These are phyloP conservation scores for Oligia strigilis DNA, from an alignment of 2,888 invertebrate species.

Conservation along the genomic window DNA sequence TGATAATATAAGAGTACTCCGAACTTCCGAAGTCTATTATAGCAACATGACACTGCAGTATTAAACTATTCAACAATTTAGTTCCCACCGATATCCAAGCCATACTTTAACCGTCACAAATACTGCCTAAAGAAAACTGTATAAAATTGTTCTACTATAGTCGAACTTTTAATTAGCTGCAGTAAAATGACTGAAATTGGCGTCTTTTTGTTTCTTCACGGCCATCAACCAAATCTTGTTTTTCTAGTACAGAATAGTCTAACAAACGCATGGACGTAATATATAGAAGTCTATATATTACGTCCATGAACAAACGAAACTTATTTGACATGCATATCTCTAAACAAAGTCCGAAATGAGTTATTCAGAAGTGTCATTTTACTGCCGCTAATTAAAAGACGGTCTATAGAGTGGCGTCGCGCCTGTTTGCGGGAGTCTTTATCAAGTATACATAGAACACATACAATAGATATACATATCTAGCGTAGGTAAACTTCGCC, in stretches of 20 bases:
- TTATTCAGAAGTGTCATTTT: too few species aligned
- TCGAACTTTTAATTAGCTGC: too few species aligned
- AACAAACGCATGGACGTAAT: too few species aligned
- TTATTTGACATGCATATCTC: too few species aligned
- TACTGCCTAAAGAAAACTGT: conserved; percentile 8
- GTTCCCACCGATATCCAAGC: conserved; percentile 20
- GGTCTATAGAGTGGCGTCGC: background rate
- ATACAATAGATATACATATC: conserved; percentile 31
- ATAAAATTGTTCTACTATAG: background rate
- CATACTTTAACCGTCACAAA: background rate
- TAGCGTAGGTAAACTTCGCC: conserved; percentile 38
- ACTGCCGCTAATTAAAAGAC: too few species aligned
- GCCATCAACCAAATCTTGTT: too few species aligned
- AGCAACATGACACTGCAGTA: background rate
- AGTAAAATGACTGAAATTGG: too few species aligned
- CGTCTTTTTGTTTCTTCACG: too few species aligned
- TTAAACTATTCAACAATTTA: conserved; percentile 16
- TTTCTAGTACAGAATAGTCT: too few species aligned
- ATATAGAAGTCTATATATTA: too few species aligned
- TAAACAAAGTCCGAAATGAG: too few species aligned
- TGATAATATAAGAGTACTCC: background rate
- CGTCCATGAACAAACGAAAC: too few species aligned
- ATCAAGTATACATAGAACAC: background rate
- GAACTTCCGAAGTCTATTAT: background rate
- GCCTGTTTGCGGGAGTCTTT: background rate